Base-by-base conservation (phyloP, 1,140 invertebrate species). In the Bombus impatiens region DNA sequence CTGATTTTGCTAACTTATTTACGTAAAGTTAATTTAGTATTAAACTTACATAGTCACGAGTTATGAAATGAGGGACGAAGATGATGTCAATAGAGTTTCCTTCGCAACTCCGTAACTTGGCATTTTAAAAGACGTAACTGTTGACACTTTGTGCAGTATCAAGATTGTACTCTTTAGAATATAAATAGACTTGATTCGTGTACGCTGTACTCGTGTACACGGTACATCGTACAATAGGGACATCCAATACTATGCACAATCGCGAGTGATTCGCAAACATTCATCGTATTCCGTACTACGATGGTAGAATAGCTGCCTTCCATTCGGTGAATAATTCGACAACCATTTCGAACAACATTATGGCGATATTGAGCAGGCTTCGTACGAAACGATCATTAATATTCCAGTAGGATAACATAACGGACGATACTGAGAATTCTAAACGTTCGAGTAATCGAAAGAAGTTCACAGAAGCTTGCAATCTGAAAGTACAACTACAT, bases 241-340 rank as follows among this genome's bases (percentile, higher is more conserved):
- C 76, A 75, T 78, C 25, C 85, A 70, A 89, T 89, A 78, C 85
- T 68, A 44, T 74, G 80, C 86, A 84, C 88, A 87, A 89, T 90
- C 78, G 88, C 65, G 85, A 82, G 57, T 35, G 81, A 90, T 89
- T 84, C 89, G 89, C 82, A 87, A 90, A 89, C 88, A 89, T 72
- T 65, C 59, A 53, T 32, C 44, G 59, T 70, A n/a, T 9, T 18
- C 32, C 28, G 35, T n/a, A 32, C 65, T 28, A 42, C 37, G 40
- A 47, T 5, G 72, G 32, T 72, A 13, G 67, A 85, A 85, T 84
- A 71, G 76, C 37, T 32, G 40, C 3, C 32, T 40, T 40, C n/a
- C 76, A 47, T 71, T 62, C 53, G 22, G 67, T 62, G 57, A 59
- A 84, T 78, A 78, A 85, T 85, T 85, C 67, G 35, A 28, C n/a